phyloP scores from a whole-genome alignment of 2,797 vertebrate species.

The Enteromius argenteus region DNA sequence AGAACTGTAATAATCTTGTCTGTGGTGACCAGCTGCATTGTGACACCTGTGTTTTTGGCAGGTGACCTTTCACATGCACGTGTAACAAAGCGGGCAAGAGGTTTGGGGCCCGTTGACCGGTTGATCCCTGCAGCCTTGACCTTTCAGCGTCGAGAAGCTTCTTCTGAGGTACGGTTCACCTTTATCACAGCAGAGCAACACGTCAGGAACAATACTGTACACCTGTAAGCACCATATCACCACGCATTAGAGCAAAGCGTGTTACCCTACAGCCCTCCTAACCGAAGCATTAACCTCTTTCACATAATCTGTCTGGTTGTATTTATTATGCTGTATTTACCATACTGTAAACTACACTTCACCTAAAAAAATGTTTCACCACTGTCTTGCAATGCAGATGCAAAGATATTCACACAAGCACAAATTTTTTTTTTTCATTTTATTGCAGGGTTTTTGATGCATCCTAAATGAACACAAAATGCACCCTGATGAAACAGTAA shows the following conservation, averaged over 20 bases:
- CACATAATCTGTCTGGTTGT: background rate
- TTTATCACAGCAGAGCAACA: constrained; percentile 9
- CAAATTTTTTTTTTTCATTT: background rate
- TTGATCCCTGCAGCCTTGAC: constrained; percentile 37
- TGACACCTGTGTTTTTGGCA: constrained; percentile 33
- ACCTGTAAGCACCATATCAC: background rate
- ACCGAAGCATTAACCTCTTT: background rate
- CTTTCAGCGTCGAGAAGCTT: constrained; percentile 16
- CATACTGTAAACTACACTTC: background rate
- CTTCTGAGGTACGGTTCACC: constrained; percentile 38
- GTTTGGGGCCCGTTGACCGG: too few relatives aligned
- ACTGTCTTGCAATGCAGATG: background rate
- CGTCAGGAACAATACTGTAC: constrained; percentile 14
- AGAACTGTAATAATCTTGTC: constrained; percentile 1
- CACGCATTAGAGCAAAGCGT: background rate
- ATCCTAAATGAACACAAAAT: background rate
- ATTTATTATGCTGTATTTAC: background rate
- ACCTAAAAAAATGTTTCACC: background rate
- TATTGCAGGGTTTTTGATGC: constrained; percentile 21
- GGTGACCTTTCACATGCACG: constrained; percentile 53
- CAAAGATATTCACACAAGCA: background rate
- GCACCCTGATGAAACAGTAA: background rate
- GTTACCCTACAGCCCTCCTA: background rate
- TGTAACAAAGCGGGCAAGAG: background rate
- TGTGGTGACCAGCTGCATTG: background rate